Percentiles rank a stretch among this genome's conserved stretches.
Conservation (phyloP, 2,797 vertebrate genomes). For the Gila robusta region DNA sequence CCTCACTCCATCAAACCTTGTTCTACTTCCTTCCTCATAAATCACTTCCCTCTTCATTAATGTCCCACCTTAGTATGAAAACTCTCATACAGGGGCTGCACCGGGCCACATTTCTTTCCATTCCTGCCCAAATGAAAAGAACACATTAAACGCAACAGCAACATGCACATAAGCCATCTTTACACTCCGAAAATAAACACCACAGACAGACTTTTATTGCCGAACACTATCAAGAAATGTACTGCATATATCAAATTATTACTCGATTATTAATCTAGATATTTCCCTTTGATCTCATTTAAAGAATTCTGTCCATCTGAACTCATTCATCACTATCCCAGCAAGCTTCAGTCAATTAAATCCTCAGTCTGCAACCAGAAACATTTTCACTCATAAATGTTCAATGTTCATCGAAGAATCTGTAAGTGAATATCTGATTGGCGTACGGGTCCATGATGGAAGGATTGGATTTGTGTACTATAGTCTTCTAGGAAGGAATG, state of each 20-base stretch:
- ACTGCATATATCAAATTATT: conserved; percentile 19
- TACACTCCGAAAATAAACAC: not conserved
- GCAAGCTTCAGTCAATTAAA: not conserved
- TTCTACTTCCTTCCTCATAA: not conserved
- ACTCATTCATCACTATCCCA: not conserved
- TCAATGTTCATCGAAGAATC: not conserved
- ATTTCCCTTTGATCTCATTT: conserved; percentile 4
- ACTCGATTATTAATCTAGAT: not conserved
- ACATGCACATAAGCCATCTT: conserved; percentile 24
- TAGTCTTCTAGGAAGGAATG: not conserved
- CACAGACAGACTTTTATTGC: conserved; percentile 42
- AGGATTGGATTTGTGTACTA: not conserved
- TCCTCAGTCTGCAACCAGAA: not conserved
- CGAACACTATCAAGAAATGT: conserved; percentile 33
- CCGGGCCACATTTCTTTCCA: not conserved
- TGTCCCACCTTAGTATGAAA: not conserved
- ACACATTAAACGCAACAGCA: conserved; percentile 17
- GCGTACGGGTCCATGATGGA: not conserved
- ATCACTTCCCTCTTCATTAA: not conserved
- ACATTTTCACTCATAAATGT: not conserved
- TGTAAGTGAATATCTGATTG: not conserved
- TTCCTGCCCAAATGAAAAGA: conserved; percentile 2
- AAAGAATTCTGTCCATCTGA: not conserved
- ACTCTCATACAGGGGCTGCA: not conserved
- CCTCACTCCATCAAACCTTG: conserved; percentile 20